phyloP scores from a whole-genome alignment of 2,113 vertebrate species.

The Bos indicus region DNA sequence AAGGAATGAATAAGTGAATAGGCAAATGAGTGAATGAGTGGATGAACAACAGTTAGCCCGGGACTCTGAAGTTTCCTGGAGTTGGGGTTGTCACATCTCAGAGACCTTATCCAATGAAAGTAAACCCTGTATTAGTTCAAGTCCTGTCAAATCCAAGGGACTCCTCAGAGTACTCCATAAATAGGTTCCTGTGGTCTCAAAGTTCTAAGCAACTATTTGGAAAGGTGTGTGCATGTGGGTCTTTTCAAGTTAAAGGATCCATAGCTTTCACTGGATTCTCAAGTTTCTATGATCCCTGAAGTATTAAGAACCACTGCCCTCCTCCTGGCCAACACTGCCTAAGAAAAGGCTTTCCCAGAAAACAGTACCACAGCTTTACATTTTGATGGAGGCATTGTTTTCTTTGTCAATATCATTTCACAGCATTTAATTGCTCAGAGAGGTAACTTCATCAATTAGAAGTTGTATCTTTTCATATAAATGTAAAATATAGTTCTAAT shows the following conservation, averaged over 20 bases:
- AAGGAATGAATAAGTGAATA: background rate
- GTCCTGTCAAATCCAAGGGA: background rate
- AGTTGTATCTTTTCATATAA: background rate
- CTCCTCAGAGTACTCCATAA: background rate
- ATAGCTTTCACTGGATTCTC: background rate
- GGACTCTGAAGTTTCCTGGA: background rate
- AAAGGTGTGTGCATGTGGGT: background rate
- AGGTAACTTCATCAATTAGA: background rate
- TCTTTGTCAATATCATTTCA: background rate
- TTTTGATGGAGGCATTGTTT: background rate
- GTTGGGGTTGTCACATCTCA: background rate
- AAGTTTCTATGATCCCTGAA: background rate
- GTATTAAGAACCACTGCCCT: background rate
- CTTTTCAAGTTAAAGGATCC: background rate
- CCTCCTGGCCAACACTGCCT: background rate
- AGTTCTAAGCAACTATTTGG: background rate
- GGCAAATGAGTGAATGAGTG: background rate
- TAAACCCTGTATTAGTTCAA: background rate
- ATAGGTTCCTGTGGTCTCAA: background rate
- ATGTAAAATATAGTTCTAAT: background rate
- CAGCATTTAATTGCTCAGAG: background rate
- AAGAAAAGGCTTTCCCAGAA: background rate
- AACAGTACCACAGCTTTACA: background rate
- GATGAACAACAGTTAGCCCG: background rate
- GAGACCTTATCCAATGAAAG: background rate